Evolutionary conservation across 2,888 invertebrate genomes (phyloP).

Genomic region (Balanococcus diminutus): DNA sequence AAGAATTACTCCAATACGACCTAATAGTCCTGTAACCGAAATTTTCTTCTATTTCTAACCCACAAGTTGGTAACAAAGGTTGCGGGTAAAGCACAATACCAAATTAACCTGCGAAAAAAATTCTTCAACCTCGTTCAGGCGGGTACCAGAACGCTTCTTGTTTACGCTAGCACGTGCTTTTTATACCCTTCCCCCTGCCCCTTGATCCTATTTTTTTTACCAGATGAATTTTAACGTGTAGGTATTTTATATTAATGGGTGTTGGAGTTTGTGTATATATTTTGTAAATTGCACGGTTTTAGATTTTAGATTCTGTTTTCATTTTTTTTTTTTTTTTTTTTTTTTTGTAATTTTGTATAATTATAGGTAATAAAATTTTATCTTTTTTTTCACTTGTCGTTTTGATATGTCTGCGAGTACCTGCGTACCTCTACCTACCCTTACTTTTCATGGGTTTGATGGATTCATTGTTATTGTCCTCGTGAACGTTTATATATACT

Average conservation of each 20-base stretch:
- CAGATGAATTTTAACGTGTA: neutral
- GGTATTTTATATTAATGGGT: neutral
- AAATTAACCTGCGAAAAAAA: neutral
- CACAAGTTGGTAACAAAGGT: slow-evolving; percentile 11
- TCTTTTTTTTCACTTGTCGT: slow-evolving; percentile 52
- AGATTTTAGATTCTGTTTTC: slow-evolving; percentile 53
- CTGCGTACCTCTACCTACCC: neutral
- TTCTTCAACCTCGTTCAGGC: neutral
- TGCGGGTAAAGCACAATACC: neutral
- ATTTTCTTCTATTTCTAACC: neutral
- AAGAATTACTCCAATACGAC: neutral
- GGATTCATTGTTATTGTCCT: neutral
- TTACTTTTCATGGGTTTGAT: too few species aligned
- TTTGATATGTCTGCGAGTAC: slow-evolving; percentile 4
- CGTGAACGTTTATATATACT: neutral
- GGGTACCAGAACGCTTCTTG: neutral
- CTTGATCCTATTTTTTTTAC: neutral
- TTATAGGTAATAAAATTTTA: slow-evolving; percentile 52
- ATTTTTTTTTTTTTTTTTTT: slow-evolving; percentile 56
- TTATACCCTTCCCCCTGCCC: neutral
- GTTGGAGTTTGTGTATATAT: neutral
- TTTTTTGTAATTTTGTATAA: slow-evolving; percentile 33
- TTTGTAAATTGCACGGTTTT: slow-evolving; percentile 45
- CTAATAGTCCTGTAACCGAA: neutral
- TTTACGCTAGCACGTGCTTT: slow-evolving; percentile 8